These are phyloP conservation scores for Copidosoma floridanum DNA, from an alignment of 1,140 invertebrate genomes.

Conservation along the genomic window DNA sequence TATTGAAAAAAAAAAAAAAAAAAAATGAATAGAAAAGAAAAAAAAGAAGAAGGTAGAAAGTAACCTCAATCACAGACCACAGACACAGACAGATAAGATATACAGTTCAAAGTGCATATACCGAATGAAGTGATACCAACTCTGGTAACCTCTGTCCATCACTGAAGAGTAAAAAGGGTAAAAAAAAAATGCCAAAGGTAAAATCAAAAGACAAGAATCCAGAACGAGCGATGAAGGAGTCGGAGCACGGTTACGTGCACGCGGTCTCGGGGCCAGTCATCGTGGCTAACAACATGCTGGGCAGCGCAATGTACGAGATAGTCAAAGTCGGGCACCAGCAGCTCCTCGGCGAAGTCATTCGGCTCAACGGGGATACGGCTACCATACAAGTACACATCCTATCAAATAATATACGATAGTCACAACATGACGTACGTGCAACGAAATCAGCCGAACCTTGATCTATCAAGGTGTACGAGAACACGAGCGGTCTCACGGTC, in stretches of 20 bases:
- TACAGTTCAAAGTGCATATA: no score
- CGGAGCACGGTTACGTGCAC: slow-evolving; percentile 17
- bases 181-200: not conserved
- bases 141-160: no score
- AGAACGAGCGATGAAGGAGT: not conserved
- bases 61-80: no score
- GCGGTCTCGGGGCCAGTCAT: slow-evolving; percentile 39
- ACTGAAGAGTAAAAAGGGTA: no score
- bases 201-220: not conserved
- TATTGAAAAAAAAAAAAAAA: no score
- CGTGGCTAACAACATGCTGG: slow-evolving; percentile 44
- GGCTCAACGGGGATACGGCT: slow-evolving; percentile 62
- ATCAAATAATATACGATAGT: not conserved
- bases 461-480: slow-evolving; percentile 78
- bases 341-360: slow-evolving; percentile 75
- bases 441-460: not conserved
- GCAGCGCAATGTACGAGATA: slow-evolving; percentile 65
- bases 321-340: slow-evolving; percentile 71
- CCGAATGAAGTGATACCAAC: no score
- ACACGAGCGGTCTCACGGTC: slow-evolving; percentile 83
- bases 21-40: no score
- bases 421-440: not conserved
- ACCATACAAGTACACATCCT: slow-evolving; percentile 35
- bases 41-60: no score
- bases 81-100: no score